A percentile compares a stretch with the other conserved stretches of the same genome.
These are phyloP conservation scores for Drosophila obscura DNA, from an alignment of 1,140 invertebrate genomes.

Conservation along the genomic window DNA sequence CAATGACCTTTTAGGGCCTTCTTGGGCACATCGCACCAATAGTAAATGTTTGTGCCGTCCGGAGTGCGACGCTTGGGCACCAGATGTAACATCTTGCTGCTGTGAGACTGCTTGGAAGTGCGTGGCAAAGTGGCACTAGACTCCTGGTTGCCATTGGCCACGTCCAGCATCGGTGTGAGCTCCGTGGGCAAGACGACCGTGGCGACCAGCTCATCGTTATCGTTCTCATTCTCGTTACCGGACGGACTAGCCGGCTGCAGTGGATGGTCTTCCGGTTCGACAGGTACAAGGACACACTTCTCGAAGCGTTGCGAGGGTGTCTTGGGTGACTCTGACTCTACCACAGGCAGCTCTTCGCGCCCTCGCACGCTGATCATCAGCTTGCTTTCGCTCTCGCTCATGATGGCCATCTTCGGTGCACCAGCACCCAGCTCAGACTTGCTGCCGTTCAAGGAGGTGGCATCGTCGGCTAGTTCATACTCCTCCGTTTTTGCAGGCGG, in stretches of 20 bases:
- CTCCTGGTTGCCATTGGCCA: slow-evolving; percentile 83
- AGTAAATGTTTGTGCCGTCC: slow-evolving; percentile 92
- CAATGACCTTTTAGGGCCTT: slow-evolving; percentile 84
- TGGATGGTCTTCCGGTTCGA: slow-evolving; percentile 75
- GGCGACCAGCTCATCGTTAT: slow-evolving; percentile 9
- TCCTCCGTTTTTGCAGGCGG: slow-evolving; percentile 64
- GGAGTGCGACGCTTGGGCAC: slow-evolving; percentile 90
- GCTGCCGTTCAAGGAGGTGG: slow-evolving; percentile 84
- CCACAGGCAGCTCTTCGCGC: slow-evolving; percentile 88
- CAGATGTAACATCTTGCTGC: slow-evolving; percentile 81
- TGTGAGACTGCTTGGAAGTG: slow-evolving; percentile 68
- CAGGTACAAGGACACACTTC: slow-evolving; percentile 72
- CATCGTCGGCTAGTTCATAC: slow-evolving; percentile 87
- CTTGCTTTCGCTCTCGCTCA: slow-evolving; percentile 83
- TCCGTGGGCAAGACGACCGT: slow-evolving; percentile 32
- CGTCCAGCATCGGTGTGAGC: slow-evolving; percentile 52
- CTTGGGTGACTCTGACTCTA: slow-evolving; percentile 66
- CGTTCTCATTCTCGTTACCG: slow-evolving; percentile 39
- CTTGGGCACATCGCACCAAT: slow-evolving; percentile 91
- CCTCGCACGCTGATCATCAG: slow-evolving; percentile 87
- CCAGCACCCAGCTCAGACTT: slow-evolving; percentile 44
- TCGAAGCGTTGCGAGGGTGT: slow-evolving; percentile 46
- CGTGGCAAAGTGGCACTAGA: slow-evolving; percentile 69
- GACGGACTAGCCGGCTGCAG: slow-evolving; percentile 45
- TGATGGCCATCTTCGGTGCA: slow-evolving; percentile 78